These are phyloP conservation scores for Oophaga sylvatica DNA, from an alignment of 2,797 vertebrate genomes.

Conservation along the genomic window DNA sequence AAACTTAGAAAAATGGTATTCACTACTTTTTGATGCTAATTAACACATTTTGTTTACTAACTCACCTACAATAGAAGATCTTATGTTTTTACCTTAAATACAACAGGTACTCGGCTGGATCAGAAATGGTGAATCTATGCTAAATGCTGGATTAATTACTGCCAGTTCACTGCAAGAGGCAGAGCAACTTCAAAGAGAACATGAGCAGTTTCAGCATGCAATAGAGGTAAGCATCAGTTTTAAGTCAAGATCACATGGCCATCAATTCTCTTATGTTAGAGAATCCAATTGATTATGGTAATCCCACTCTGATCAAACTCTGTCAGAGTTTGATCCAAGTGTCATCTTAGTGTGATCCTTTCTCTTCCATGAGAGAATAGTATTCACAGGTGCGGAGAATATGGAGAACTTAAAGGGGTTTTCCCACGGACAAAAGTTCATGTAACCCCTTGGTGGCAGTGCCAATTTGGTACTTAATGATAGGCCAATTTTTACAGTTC, in stretches of 20 bases:
- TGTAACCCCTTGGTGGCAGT: too few species aligned
- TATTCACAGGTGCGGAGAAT: too few species aligned
- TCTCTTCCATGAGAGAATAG: not conserved
- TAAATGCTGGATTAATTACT: slow-evolving; percentile 95
- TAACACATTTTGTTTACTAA: not conserved
- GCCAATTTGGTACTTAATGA: too few species aligned
- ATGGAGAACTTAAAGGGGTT: too few species aligned
- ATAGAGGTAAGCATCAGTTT: slow-evolving; percentile 84
- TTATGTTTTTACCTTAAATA: not conserved
- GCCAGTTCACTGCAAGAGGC: slow-evolving; percentile 97
- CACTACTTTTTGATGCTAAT: not conserved
- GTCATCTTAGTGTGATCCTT: not conserved
- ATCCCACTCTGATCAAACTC: too few species aligned
- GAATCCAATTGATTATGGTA: too few species aligned
- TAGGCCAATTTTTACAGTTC: too few species aligned
- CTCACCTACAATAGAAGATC: not conserved
- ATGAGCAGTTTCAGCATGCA: slow-evolving; percentile 97
- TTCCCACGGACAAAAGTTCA: too few species aligned
- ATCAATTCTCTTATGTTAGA: too few species aligned
- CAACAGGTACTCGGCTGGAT: slow-evolving; percentile 97
- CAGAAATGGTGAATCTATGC: slow-evolving; percentile 96
- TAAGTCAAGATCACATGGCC: too few species aligned
- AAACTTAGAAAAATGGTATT: too few species aligned
- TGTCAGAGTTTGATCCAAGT: too few species aligned
- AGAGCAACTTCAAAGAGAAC: slow-evolving; percentile 94